These are phyloP conservation scores for Glareola pratincola DNA, from an alignment of 2,113 vertebrate species.

Conservation along the genomic window DNA sequence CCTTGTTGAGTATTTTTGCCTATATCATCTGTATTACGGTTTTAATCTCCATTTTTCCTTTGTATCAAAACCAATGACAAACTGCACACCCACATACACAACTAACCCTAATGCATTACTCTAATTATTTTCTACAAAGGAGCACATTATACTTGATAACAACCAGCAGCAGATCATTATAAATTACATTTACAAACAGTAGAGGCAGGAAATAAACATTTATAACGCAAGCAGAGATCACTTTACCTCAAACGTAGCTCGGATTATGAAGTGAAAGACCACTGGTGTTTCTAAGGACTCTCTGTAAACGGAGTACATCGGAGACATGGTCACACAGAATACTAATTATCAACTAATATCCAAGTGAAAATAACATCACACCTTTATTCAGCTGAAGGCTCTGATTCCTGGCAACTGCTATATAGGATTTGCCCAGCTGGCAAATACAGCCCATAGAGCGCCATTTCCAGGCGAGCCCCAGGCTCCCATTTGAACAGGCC, in stretches of 20 bases:
- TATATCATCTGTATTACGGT: background rate
- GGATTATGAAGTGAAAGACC: background rate
- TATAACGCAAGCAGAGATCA: background rate
- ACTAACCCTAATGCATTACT: background rate
- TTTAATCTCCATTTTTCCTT: background rate
- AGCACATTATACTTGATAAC: conserved; percentile 11
- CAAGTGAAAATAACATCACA: conserved; percentile 6
- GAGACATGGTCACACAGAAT: background rate
- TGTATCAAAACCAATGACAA: background rate
- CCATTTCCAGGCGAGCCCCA: fast-evolving
- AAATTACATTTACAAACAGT: conserved; percentile 42
- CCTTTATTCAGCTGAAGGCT: background rate
- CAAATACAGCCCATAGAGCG: background rate
- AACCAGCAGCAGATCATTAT: conserved; percentile 29
- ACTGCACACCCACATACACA: background rate
- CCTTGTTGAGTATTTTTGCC: background rate
- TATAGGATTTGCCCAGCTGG: background rate
- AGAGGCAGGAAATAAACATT: conserved; percentile 1
- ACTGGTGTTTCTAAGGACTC: background rate
- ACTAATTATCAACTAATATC: conserved; percentile 20
- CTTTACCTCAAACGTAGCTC: background rate
- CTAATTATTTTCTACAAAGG: conserved; percentile 31
- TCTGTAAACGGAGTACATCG: background rate
- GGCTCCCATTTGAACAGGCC: background rate
- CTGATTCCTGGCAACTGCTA: background rate